Conservation (phyloP, 1,140 invertebrate species). For the Magallana angulata region DNA sequence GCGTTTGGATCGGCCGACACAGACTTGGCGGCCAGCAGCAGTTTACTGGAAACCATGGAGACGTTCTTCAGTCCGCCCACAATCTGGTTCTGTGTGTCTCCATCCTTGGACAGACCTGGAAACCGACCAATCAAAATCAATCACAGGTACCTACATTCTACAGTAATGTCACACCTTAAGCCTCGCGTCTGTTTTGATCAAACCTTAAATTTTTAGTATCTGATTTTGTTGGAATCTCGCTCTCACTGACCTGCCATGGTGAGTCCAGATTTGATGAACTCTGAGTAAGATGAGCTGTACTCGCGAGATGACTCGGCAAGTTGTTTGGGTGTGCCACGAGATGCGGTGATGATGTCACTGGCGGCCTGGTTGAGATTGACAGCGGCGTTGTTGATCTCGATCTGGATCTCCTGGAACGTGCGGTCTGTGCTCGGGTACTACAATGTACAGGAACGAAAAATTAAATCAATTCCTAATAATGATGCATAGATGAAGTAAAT, state of each 20-base stretch:
- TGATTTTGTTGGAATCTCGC: neutral
- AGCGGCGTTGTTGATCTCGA: constrained; percentile 90
- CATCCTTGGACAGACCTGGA: constrained; percentile 70
- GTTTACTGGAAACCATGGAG: no score
- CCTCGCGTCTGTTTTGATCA: no score
- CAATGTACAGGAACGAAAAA: no score
- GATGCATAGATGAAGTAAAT: no score
- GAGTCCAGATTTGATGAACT: constrained; percentile 81
- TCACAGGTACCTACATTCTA: neutral
- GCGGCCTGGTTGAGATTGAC: constrained; percentile 90
- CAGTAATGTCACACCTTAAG: no score
- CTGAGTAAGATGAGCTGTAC: constrained; percentile 88
- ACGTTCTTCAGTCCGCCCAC: no score
- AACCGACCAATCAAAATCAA: neutral
- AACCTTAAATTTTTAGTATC: no score
- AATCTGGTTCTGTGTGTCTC: constrained; percentile 74
- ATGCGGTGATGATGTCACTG: constrained; percentile 86
- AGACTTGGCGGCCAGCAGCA: no score
- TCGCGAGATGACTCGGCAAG: constrained; percentile 87
- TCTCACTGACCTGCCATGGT: constrained; percentile 65
- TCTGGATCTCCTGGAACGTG: constrained; percentile 87
- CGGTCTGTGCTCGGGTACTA: constrained; percentile 73
- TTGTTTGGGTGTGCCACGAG: constrained; percentile 84
- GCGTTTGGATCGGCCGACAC: no score
- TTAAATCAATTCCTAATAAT: no score